phyloP scores from a whole-genome alignment of 2,113 vertebrate species.

The Vombatus ursinus region DNA sequence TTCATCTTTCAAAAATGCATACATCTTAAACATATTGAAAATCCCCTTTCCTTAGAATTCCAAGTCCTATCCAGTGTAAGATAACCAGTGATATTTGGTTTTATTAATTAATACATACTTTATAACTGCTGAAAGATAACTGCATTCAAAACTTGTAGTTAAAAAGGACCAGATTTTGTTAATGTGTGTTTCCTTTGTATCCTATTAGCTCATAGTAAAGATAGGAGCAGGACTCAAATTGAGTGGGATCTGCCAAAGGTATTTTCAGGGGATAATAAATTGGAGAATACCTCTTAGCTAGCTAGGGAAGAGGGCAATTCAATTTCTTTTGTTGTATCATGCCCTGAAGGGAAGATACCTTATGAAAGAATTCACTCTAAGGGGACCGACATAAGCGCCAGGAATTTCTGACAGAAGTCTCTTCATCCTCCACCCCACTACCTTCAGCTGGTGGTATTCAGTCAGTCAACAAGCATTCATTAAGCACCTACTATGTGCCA shows the following conservation, averaged over 20 bases:
- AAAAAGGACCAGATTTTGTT: not conserved
- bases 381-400: not conserved
- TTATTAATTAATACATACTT: constrained; percentile 14
- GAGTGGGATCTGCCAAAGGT: not conserved
- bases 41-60: constrained; percentile 30
- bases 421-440: not conserved
- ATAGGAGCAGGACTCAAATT: not conserved
- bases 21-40: not conserved
- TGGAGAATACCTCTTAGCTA: not conserved
- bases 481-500: not conserved
- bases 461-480: not conserved
- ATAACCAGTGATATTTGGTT: not conserved
- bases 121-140: constrained; percentile 5
- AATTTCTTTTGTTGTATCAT: not conserved
- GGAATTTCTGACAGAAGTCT: not conserved
- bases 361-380: not conserved
- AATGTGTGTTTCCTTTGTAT: not conserved
- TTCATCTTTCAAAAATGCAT: constrained; percentile 34
- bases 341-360: not conserved
- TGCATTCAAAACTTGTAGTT: not conserved
- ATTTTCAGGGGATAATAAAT: not conserved
- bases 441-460: not conserved
- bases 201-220: not conserved
- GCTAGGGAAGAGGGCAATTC: not conserved
- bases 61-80: constrained; percentile 6